A percentile compares a stretch with the other conserved stretches of the same genome.
Evolutionary conservation across 1,140 invertebrate genomes (phyloP).

Genomic region (Papilio xuthus): DNA sequence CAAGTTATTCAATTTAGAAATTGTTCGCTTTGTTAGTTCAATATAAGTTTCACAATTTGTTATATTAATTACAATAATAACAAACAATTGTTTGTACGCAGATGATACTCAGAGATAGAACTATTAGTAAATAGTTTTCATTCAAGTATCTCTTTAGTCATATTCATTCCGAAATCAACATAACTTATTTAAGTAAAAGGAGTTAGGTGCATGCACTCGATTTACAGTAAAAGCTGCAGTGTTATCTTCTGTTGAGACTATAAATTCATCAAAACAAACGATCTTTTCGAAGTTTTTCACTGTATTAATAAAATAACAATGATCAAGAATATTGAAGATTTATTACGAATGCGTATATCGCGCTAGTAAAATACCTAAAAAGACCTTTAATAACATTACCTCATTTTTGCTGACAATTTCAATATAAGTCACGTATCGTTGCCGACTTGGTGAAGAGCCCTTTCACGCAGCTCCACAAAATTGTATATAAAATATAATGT

Average conservation of each 20-base stretch:
- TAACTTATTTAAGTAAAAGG: no score
- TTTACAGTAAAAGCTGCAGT: no score
- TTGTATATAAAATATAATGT: not conserved
- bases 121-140: no score
- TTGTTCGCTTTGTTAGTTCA: conserved; percentile 9
- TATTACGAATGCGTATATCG: not conserved
- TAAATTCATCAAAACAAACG: no score
- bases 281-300: no score
- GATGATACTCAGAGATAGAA: no score
- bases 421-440: conserved; percentile 29
- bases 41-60: conserved; percentile 3
- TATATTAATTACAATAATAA: not conserved
- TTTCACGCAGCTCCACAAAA: conserved; percentile 18
- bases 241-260: no score
- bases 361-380: not conserved
- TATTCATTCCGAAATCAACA: no score
- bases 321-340: not conserved
- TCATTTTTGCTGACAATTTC: conserved; percentile 5
- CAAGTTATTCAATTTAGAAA: conserved; percentile 27
- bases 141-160: no score
- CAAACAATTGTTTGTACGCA: no score
- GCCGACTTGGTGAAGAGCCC: not conserved
- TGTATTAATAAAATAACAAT: not conserved
- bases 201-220: no score
- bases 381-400: not conserved